Evolutionary conservation across 2,113 vertebrate species (phyloP), one percentile per base, ranked within the genome.

Genomic region (Lepus americanus): DNA sequence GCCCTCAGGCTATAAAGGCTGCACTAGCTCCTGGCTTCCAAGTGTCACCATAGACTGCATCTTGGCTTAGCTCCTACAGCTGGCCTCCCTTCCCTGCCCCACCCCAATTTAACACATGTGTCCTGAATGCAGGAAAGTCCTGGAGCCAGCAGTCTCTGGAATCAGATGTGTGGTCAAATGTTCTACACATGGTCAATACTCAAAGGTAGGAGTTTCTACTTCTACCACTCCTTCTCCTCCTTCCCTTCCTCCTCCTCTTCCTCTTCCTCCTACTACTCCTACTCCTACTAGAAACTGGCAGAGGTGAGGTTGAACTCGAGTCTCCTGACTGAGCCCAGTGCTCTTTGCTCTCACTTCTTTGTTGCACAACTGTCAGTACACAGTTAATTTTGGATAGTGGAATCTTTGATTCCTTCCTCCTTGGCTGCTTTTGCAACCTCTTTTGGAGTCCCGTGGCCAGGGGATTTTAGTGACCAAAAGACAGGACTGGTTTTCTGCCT

Each of bases 401-500:
- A 70, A 31, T 17, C 5, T 80, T 94, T 89, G n/a, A 66, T 89
- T 87, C 36, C 11, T 36, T 14, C 10, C 31, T 87, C 25, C 23
- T 90, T 85, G 25, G 14, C 2, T 67, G 19, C 29, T 84, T 85
- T 10, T 87, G 23, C 29, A 80, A 53, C 22, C 10, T 80, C 39
- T 84, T 96, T 33, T 69, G 59, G 19, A 80, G 31, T 92, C 44
- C n/a, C 53, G 5, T 67, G 25, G 12, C 11, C 13, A 89, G 51
- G 10, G 25, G 12, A 66, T 55, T 94, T 82, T 74, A 78, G 25
- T 69, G 9, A 96, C 39, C 55, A 94, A 29, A 95, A 36, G 33
- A 77, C 14, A 92, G 33, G 36, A 77, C 20, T 59, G 13, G 8
- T 39, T 92, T 86, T 82, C 4, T 2, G 6, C 11, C 8, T 74